These are phyloP conservation scores for Prunella fulvescens DNA, from an alignment of 2,113 vertebrate genomes.

Conservation along the genomic window DNA sequence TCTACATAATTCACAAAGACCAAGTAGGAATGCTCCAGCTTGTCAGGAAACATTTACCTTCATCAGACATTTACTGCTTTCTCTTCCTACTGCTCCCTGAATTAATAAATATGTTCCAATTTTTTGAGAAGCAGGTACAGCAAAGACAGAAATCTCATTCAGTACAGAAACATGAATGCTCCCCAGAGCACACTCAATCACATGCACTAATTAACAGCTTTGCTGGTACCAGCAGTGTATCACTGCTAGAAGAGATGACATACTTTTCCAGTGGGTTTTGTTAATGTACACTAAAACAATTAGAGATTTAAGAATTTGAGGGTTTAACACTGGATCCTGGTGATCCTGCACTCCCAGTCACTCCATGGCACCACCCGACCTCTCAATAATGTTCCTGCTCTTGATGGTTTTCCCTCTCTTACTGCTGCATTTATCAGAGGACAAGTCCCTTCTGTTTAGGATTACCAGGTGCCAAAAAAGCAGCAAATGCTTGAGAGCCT, in stretches of 20 bases:
- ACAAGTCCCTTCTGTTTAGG: background rate
- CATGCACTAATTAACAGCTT: slow-evolving; percentile 56
- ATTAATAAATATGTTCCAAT: slow-evolving; percentile 22
- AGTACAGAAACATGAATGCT: background rate
- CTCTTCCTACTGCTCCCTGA: background rate
- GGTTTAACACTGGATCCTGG: background rate
- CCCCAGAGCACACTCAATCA: slow-evolving; percentile 51
- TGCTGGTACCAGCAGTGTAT: slow-evolving; percentile 2
- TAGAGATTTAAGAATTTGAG: background rate
- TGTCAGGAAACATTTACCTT: slow-evolving; percentile 8
- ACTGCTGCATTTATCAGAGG: background rate
- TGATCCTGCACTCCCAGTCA: accelerated
- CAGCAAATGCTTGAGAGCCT: background rate
- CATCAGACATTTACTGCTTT: background rate
- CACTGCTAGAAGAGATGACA: slow-evolving; percentile 11
- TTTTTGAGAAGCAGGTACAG: background rate
- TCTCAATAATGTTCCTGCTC: background rate
- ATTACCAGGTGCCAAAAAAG: background rate
- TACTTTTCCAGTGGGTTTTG: slow-evolving; percentile 41
- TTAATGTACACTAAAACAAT: background rate
- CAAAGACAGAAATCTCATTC: slow-evolving; percentile 14
- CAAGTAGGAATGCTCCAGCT: background rate
- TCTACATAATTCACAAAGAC: background rate
- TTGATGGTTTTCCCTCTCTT: background rate
- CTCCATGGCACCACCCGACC: background rate